Conservation (phyloP, 1,140 invertebrate species). For the Drosophila dunni region DNA sequence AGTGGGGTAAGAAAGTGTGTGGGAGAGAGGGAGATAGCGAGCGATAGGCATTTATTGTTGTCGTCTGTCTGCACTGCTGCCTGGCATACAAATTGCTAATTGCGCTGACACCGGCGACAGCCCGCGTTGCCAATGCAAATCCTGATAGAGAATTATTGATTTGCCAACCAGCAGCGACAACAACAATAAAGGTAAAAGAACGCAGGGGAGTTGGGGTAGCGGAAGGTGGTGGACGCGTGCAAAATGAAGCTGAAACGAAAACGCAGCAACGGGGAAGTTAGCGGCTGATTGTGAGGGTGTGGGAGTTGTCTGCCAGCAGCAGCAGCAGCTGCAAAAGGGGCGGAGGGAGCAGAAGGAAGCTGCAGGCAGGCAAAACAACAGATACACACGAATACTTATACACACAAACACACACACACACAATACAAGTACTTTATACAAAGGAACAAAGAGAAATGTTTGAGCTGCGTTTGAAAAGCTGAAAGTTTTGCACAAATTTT, state of each 20-base stretch:
- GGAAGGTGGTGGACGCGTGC: slow-evolving; percentile 37
- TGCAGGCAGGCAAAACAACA: slow-evolving; percentile 33
- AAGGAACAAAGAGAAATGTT: too few relatives aligned
- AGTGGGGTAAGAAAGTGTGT: neutral
- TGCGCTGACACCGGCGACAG: slow-evolving; percentile 5
- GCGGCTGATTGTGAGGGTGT: neutral
- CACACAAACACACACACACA: neutral
- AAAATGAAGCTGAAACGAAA: slow-evolving; percentile 63
- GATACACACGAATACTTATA: slow-evolving; percentile 58
- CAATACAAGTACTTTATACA: neutral
- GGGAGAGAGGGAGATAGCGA: neutral
- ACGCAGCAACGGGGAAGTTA: slow-evolving; percentile 29
- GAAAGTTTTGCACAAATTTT: too few relatives aligned
- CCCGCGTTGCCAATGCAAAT: slow-evolving; percentile 52
- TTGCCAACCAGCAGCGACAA: slow-evolving; percentile 37
- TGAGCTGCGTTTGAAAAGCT: too few relatives aligned
- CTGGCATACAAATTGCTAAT: slow-evolving; percentile 56
- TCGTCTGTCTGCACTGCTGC: slow-evolving; percentile 13
- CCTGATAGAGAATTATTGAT: slow-evolving; percentile 79
- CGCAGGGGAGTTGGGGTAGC: neutral
- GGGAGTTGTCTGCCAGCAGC: slow-evolving; percentile 24
- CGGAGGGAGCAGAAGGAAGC: neutral
- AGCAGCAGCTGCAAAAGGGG: neutral
- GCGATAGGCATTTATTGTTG: slow-evolving; percentile 23
- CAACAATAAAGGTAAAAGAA: slow-evolving; percentile 6